Conservation (phyloP, 30 jellyfish, hydroid and myxozoan species). For the Hydra vulgaris region DNA sequence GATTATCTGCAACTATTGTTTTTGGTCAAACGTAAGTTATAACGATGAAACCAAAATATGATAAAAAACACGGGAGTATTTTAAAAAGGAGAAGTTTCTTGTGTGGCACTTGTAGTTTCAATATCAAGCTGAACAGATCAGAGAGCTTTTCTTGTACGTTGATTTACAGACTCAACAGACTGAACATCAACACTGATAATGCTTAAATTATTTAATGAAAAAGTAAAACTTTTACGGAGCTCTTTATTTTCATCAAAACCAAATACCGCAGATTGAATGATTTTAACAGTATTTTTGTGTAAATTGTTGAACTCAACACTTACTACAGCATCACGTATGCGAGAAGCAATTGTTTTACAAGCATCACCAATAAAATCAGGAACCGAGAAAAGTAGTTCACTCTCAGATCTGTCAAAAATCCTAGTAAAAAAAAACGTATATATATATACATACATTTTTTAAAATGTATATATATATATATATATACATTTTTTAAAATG, state of each 20-base stretch:
- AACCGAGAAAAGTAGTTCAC: slow-evolving; percentile 74
- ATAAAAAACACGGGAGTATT: too few relatives aligned
- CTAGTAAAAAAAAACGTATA: too few relatives aligned
- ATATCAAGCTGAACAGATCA: slow-evolving; percentile 92
- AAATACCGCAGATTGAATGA: slow-evolving; percentile 87
- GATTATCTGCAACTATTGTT: too few relatives aligned
- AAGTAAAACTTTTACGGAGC: slow-evolving; percentile 73
- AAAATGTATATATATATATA: too few relatives aligned
- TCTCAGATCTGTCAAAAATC: slow-evolving; percentile 44
- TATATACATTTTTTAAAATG: too few relatives aligned
- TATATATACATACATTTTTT: too few relatives aligned
- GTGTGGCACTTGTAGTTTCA: slow-evolving; percentile 94
- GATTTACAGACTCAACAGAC: slow-evolving; percentile 98
- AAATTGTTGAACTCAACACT: slow-evolving; percentile 85
- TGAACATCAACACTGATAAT: slow-evolving; percentile 93
- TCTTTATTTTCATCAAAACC: slow-evolving; percentile 91
- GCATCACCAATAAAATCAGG: slow-evolving; percentile 98
- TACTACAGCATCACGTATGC: slow-evolving; percentile 97
- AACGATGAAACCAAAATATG: too few relatives aligned
- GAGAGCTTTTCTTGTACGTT: slow-evolving; percentile 90
- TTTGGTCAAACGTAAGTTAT: too few relatives aligned
- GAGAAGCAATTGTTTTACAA: slow-evolving; percentile 89
- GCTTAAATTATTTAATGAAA: slow-evolving; percentile 74
- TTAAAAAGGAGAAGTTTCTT: slow-evolving; percentile 93
- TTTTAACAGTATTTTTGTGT: slow-evolving; percentile 88